phyloP scores from a whole-genome alignment of 2,113 vertebrate genomes.

The Pungitius pungitius region DNA sequence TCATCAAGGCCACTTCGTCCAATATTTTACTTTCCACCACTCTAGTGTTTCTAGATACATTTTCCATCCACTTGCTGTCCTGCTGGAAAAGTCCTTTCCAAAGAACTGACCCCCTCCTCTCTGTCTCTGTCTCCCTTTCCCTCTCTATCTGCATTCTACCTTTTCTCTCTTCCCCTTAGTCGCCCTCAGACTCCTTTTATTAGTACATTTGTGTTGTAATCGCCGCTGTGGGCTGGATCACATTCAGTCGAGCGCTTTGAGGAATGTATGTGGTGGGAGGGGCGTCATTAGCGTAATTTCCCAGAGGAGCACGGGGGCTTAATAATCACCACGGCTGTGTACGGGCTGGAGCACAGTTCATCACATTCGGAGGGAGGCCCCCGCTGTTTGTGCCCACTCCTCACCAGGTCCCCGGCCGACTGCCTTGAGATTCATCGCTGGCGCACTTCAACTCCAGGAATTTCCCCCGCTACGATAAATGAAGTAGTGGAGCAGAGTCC shows the following conservation, averaged over 20 bases:
- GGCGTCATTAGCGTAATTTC: slow-evolving; percentile 77
- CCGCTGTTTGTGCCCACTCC: slow-evolving; percentile 62
- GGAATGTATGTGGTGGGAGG: slow-evolving; percentile 58
- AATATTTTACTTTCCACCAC: neutral
- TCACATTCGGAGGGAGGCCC: slow-evolving; percentile 73
- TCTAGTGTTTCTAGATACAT: neutral
- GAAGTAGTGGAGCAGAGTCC: slow-evolving; percentile 18
- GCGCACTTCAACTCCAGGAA: slow-evolving; percentile 51
- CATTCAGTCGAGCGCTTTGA: slow-evolving; percentile 58
- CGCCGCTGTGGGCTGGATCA: slow-evolving; percentile 35
- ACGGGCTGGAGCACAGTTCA: slow-evolving; percentile 67
- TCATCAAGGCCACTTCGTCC: neutral
- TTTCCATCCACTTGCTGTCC: neutral
- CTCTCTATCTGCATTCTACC: neutral
- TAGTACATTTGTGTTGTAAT: slow-evolving; percentile 4
- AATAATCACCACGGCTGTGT: slow-evolving; percentile 74
- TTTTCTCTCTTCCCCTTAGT: neutral
- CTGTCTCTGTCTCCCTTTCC: neutral
- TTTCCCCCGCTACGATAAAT: too few species aligned
- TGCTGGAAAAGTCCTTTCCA: neutral
- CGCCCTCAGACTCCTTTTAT: slow-evolving; percentile 21
- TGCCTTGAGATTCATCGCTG: slow-evolving; percentile 61
- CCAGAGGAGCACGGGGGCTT: slow-evolving; percentile 72
- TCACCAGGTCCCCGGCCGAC: slow-evolving; percentile 60
- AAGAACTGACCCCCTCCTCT: neutral